Evolutionary conservation across 2,888 invertebrate species (phyloP).

Genomic region (Dolichomitus sp.): DNA sequence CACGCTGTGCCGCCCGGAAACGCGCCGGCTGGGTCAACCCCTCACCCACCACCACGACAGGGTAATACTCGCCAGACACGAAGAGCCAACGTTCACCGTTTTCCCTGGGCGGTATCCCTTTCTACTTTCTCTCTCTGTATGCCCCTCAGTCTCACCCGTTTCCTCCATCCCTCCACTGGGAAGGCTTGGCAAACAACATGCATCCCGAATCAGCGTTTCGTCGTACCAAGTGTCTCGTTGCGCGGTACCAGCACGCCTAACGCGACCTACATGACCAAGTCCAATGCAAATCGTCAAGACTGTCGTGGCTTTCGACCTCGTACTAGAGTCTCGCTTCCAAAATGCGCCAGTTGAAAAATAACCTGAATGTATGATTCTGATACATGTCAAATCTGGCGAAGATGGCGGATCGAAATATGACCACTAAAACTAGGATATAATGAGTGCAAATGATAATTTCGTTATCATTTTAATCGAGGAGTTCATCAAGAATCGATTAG

Average conservation of each 20-base stretch:
- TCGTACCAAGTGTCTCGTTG: constrained; percentile 63
- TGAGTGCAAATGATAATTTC: too few species aligned
- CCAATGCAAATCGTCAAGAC: constrained; percentile 53
- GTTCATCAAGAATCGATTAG: too few species aligned
- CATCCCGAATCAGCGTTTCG: constrained; percentile 76
- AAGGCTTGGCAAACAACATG: constrained; percentile 77
- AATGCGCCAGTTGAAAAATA: background rate
- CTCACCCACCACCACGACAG: constrained; percentile 61
- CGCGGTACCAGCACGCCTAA: constrained; percentile 53
- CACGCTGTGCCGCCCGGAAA: constrained; percentile 52
- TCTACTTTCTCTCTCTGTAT: constrained; percentile 4
- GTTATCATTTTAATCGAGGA: too few species aligned
- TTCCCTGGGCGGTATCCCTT: constrained; percentile 32
- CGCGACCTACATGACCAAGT: constrained; percentile 55
- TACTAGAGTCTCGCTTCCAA: background rate
- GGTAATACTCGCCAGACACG: constrained; percentile 74
- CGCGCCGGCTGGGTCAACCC: constrained; percentile 53
- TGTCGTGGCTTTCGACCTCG: constrained; percentile 20
- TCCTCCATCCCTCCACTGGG: constrained; percentile 19
- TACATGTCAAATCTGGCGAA: background rate
- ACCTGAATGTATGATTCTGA: background rate
- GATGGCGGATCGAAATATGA: background rate
- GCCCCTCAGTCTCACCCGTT: constrained; percentile 11
- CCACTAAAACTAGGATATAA: background rate
- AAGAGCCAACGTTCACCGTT: constrained; percentile 68